Base-by-base conservation (phyloP, 2,113 vertebrate species). In the Salvator merianae region DNA sequence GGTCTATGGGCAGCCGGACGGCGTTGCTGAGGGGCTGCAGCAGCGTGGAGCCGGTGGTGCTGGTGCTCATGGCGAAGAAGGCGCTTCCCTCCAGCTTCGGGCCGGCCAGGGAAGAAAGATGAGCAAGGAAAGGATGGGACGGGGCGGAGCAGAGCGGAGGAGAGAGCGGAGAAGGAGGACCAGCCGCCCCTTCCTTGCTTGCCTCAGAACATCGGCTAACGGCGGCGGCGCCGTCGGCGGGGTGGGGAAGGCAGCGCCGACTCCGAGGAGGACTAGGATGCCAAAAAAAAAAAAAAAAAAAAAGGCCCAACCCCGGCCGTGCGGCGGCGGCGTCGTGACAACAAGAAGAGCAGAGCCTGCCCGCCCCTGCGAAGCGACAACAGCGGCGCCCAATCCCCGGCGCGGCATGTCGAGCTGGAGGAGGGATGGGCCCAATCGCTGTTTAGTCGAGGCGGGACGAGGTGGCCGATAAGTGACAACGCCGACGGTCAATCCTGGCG, bases 21-120 rank as follows among this genome's bases (percentile, higher is more conserved):
- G 97, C 97, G 85, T 97, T 95, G 95, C 98, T 98, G 93, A 99
- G 97, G 71, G 98, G 98, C 95, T 98, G 97, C 94, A 99, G 93
- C 90, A 99, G 94, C 93, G 96, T 97, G 92, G 97, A 98, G 93
- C 98, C 98, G 30, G 98, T 99, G 91, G 96, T 94, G 96, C 96
- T 93, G 94, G 96, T 93, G 96, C 97, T 96, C 98, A 98, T 98
- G 95, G 96, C 96, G 91, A 88, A 88, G 82, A 69, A 77, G 63
- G 63, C 74, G 38, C 84, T 47, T 30, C 86, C 79, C 79, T 53
- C 22, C 62, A 53, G 70, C 79, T 81, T 66, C n/a, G 79, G 50
- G 68, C 77, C 80, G 66, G 47, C 38, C 62, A 69, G 13, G 32
- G 36, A 76, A 40, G 43, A n/a, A n/a, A n/a, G 5, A 30, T 65